Evolutionary conservation across 2,888 invertebrate species (phyloP).

Genomic region (Chrysolina haemoptera): DNA sequence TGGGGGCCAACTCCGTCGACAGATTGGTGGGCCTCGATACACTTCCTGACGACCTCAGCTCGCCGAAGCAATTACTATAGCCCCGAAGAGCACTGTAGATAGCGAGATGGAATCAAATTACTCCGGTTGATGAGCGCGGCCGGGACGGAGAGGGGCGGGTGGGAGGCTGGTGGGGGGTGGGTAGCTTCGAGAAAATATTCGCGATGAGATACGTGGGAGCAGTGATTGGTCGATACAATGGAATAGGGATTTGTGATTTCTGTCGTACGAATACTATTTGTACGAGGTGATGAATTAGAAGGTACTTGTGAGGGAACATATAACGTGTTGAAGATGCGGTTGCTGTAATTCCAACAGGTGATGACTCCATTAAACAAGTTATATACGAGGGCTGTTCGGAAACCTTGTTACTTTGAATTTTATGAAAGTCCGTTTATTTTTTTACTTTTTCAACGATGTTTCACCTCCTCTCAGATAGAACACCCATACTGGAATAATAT

Average conservation of each 20-base stretch:
- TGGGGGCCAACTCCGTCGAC: conserved; percentile 59
- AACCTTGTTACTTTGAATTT: no score
- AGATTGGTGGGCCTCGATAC: conserved; percentile 58
- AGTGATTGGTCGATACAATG: conserved; percentile 6
- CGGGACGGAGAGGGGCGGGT: not conserved
- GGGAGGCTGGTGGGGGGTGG: not conserved
- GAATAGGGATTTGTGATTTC: not conserved
- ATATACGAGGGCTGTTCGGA: no score
- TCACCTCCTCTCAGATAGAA: no score
- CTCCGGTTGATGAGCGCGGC: conserved; percentile 34
- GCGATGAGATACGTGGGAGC: not conserved
- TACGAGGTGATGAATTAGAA: no score
- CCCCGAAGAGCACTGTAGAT: conserved; percentile 40
- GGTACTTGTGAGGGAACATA: no score
- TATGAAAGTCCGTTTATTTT: no score
- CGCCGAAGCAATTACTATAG: conserved; percentile 45
- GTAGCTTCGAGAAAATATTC: conserved; percentile 7
- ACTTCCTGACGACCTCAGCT: conserved; percentile 48
- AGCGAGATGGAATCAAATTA: conserved; percentile 46
- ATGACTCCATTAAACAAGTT: no score
- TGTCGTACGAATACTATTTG: no score
- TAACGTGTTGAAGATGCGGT: no score
- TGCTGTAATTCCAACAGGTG: no score
- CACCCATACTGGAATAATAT: no score
- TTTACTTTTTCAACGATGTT: no score